phyloP scores from a whole-genome alignment of 2,888 invertebrate genomes.

The Euproctis similis region DNA sequence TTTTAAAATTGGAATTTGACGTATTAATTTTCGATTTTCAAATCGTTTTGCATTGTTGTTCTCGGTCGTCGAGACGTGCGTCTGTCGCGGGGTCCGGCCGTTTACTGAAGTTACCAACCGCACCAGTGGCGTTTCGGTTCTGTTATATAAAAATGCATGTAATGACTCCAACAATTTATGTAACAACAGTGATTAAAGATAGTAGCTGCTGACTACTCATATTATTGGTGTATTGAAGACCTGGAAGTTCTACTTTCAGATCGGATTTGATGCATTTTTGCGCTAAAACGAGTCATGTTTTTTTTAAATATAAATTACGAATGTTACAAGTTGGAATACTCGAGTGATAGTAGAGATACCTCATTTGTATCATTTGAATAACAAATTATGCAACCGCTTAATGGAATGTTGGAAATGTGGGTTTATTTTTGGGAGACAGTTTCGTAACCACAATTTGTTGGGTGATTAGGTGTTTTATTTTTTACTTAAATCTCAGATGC shows the following conservation, averaged over 20 bases:
- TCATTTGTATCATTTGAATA: background rate
- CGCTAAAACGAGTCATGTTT: too few species aligned
- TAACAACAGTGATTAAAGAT: conserved; percentile 38
- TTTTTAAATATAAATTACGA: background rate
- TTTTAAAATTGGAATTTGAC: conserved; percentile 20
- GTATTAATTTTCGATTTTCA: conserved; percentile 17
- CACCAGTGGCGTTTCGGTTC: conserved; percentile 12
- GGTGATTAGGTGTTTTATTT: background rate
- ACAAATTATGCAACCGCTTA: conserved; percentile 1
- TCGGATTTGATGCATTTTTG: conserved; percentile 1
- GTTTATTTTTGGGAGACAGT: conserved; percentile 2
- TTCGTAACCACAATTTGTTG: conserved; percentile 1
- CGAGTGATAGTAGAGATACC: background rate
- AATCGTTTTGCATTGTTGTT: conserved; percentile 32
- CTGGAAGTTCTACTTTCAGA: conserved; percentile 28
- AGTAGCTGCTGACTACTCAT: conserved; percentile 24
- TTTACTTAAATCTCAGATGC: background rate
- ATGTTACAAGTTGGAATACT: background rate
- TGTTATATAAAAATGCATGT: conserved; percentile 44
- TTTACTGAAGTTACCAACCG: conserved; percentile 16
- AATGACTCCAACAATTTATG: conserved; percentile 33
- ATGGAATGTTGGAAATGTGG: background rate
- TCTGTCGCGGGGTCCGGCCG: conserved; percentile 19
- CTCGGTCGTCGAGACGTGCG: conserved; percentile 21
- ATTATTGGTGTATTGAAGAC: conserved; percentile 23